Percentiles rank a stretch among this genome's conserved stretches.
phyloP scores from a whole-genome alignment of 2,888 invertebrate species.

The Gibbula magus region DNA sequence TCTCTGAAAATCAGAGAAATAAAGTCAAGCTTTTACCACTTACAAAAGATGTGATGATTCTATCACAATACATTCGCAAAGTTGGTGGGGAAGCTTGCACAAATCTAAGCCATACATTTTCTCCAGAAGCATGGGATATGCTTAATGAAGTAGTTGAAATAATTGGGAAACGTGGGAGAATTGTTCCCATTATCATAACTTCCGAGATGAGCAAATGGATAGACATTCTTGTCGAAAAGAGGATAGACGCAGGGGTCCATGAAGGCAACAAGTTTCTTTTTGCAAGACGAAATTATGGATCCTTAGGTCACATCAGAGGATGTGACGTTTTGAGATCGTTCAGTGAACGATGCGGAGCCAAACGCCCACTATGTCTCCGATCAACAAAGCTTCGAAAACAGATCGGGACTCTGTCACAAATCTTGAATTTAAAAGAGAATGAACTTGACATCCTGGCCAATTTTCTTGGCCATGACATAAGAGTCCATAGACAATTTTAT shows the following conservation, averaged over 20 bases:
- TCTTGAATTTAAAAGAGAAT: slow-evolving; percentile 36
- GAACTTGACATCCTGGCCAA: slow-evolving; percentile 35
- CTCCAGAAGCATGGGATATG: neutral
- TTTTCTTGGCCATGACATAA: slow-evolving; percentile 37
- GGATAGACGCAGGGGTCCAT: slow-evolving; percentile 14
- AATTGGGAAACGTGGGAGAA: slow-evolving; percentile 22
- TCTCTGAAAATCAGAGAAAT: neutral
- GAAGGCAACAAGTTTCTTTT: slow-evolving; percentile 20
- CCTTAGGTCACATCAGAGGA: slow-evolving; percentile 11
- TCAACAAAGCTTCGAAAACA: slow-evolving; percentile 39
- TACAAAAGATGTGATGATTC: neutral
- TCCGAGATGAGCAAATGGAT: neutral
- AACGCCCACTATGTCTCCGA: slow-evolving; percentile 22
- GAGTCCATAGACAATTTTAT: slow-evolving; percentile 37
- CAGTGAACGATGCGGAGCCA: neutral
- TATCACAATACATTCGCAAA: neutral
- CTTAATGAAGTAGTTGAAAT: slow-evolving; percentile 19
- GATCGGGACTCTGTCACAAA: slow-evolving; percentile 35
- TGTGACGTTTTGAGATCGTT: neutral
- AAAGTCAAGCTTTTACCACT: neutral
- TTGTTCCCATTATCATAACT: slow-evolving; percentile 25
- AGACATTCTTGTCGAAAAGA: neutral
- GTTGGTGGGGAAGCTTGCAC: neutral
- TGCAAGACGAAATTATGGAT: neutral
- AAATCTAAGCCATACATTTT: neutral